Evolutionary conservation across 2,888 invertebrate species (phyloP).

Genomic region (Rugalucina vietnamica): DNA sequence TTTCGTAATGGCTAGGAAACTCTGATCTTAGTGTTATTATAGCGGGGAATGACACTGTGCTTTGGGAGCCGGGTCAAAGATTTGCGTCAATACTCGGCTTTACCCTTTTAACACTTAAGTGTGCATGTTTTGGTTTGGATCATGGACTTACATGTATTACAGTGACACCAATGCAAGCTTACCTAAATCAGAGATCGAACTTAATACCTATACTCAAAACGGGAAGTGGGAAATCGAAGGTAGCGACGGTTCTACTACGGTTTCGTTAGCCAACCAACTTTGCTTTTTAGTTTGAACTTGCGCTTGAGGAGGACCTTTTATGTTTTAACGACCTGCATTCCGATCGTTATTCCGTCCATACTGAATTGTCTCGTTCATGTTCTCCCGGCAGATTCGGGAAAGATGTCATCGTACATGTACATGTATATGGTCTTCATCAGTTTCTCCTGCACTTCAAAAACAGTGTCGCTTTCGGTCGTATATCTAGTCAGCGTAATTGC

Average conservation of each 20-base stretch:
- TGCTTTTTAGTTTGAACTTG: background rate
- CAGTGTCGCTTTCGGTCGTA: background rate
- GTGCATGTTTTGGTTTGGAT: background rate
- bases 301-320: background rate
- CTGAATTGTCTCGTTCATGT: background rate
- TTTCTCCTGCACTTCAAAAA: background rate
- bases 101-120: background rate
- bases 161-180: background rate
- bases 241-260: background rate
- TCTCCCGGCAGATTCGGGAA: background rate
- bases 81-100: too few species aligned
- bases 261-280: background rate
- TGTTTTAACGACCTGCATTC: background rate
- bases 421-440: background rate
- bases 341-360: background rate
- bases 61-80: too few species aligned
- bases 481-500: background rate
- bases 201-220: background rate
- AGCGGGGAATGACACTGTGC: too few species aligned
- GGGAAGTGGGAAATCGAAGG: background rate
- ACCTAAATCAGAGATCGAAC: background rate
- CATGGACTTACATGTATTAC: background rate
- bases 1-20: too few species aligned
- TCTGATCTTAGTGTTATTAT: too few species aligned
- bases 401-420: background rate